These are phyloP conservation scores for Hippopotamyrus pictus DNA, from an alignment of 2,797 vertebrate genomes.

Conservation along the genomic window DNA sequence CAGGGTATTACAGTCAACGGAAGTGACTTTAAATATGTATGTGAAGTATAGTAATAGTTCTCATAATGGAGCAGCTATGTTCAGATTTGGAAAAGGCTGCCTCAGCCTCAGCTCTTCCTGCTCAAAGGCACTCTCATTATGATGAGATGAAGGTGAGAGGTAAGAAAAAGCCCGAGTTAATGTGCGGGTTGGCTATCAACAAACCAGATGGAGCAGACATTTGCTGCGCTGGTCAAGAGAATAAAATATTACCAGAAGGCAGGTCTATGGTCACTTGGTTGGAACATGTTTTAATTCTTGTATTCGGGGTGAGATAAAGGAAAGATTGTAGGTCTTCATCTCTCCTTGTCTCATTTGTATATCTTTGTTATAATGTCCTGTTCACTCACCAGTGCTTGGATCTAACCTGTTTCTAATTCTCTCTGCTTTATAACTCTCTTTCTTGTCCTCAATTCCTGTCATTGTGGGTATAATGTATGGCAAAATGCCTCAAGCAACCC, in stretches of 20 bases:
- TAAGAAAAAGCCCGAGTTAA: not conserved
- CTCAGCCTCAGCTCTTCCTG: not conserved
- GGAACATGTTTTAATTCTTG: not conserved
- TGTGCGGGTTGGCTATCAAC: not conserved
- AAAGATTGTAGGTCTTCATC: not conserved
- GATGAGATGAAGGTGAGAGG: not conserved
- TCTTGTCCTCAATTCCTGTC: not conserved
- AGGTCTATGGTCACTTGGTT: not conserved
- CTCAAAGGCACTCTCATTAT: not conserved
- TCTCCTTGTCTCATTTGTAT: not conserved
- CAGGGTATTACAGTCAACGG: not conserved
- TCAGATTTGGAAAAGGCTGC: not conserved
- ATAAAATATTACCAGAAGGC: not conserved
- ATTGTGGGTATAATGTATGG: not conserved
- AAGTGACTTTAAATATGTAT: constrained; percentile 1
- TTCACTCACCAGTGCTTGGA: not conserved
- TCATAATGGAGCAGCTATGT: not conserved
- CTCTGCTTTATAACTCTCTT: not conserved
- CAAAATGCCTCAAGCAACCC: not conserved
- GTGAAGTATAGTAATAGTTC: not conserved
- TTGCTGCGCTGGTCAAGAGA: not conserved
- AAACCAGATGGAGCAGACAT: not conserved
- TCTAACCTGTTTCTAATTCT: not conserved
- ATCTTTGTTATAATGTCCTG: not conserved
- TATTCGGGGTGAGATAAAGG: not conserved